These are phyloP conservation scores for Chiridota heheva DNA, from an alignment of 35 echinoderm and acorn worm species.

Conservation along the genomic window DNA sequence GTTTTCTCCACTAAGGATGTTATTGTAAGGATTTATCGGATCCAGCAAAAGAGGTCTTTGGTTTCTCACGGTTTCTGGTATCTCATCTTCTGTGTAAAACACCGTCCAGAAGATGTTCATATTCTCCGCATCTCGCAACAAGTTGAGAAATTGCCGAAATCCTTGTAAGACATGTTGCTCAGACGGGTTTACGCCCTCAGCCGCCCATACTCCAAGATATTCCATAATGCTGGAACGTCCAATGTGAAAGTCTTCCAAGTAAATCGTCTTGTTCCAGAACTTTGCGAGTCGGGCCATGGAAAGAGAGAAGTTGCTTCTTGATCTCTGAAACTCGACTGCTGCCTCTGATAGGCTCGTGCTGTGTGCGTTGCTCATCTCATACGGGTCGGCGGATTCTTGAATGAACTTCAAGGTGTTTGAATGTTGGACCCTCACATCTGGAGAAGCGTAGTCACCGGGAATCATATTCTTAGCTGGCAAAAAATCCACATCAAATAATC, in stretches of 20 bases:
- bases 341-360: constrained; percentile 16
- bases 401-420: neutral
- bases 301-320: neutral
- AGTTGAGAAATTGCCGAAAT: constrained; percentile 26
- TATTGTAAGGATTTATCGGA: too few relatives aligned
- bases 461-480: constrained; percentile 9
- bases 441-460: neutral
- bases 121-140: too few relatives aligned
- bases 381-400: neutral
- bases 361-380: neutral
- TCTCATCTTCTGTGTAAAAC: too few relatives aligned
- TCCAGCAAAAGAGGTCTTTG: too few relatives aligned
- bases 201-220: constrained; percentile 17
- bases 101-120: too few relatives aligned
- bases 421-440: neutral
- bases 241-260: neutral
- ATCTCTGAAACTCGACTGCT: constrained; percentile 1
- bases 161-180: constrained; percentile 6
- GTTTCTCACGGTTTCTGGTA: too few relatives aligned
- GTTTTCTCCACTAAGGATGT: too few relatives aligned
- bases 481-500: neutral
- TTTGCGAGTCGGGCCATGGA: constrained; percentile 12
- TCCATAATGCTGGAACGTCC: constrained; percentile 40
- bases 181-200: constrained; percentile 5
- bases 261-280: constrained; percentile 28